phyloP scores from a whole-genome alignment of 2,888 invertebrate genomes.

The Sialis lutaria region DNA sequence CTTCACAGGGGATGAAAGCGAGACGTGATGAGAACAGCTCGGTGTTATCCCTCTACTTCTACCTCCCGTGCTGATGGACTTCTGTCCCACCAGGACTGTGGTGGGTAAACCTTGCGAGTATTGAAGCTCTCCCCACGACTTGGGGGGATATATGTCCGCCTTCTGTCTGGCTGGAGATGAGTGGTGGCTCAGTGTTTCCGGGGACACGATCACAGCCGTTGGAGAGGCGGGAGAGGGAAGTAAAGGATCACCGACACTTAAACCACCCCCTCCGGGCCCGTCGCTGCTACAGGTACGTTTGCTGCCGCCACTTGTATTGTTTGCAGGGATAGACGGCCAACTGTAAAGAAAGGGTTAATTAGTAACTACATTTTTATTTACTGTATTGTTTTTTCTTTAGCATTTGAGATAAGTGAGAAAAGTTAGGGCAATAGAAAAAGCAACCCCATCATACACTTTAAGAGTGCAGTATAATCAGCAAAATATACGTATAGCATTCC shows the following conservation, averaged over 20 bases:
- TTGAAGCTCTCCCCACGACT: conserved; percentile 11
- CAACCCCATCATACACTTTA: too few species aligned
- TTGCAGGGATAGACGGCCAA: conserved; percentile 42
- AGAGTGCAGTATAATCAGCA: too few species aligned
- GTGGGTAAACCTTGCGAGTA: neutral
- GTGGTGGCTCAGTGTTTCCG: conserved; percentile 54
- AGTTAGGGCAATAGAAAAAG: too few species aligned
- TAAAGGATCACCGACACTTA: conserved; percentile 29
- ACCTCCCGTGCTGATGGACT: conserved; percentile 3
- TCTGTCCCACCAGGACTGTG: neutral
- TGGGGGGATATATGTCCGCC: too few species aligned
- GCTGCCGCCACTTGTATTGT: conserved; percentile 46
- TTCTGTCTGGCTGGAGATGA: conserved; percentile 37
- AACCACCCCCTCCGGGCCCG: conserved; percentile 26
- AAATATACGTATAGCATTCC: too few species aligned
- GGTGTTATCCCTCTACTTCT: conserved; percentile 22
- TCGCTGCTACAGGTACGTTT: conserved; percentile 32
- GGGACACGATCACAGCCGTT: conserved; percentile 55
- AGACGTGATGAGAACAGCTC: conserved; percentile 34
- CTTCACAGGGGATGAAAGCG: conserved; percentile 34
- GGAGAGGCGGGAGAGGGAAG: conserved; percentile 59
- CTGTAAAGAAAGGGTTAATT: conserved; percentile 15
- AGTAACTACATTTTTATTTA: too few species aligned
- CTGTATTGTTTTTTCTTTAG: too few species aligned
- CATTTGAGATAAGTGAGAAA: too few species aligned